Percentiles rank a stretch among this genome's conserved stretches.
Conservation (phyloP, 92 coral and sea anemone species). For the Porites evermanni region DNA sequence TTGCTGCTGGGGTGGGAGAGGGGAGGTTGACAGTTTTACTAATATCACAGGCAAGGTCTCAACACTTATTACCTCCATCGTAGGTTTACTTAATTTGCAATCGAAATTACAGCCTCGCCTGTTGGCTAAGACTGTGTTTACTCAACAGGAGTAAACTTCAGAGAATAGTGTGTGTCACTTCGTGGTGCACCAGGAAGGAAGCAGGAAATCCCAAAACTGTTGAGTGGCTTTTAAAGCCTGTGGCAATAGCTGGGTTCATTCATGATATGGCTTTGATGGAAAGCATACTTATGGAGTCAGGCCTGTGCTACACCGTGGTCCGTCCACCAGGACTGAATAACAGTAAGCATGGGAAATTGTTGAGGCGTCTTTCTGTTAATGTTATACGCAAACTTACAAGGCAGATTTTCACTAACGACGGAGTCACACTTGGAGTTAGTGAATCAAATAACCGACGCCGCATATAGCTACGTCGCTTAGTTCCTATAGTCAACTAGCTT, state of each 20-base stretch:
- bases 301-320: constrained; percentile 71
- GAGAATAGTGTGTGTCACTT: constrained; percentile 72
- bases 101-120: no score
- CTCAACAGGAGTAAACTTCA: constrained; percentile 58
- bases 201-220: constrained; percentile 78
- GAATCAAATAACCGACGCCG: no score
- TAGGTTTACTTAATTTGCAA: no score
- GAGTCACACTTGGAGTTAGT: no score
- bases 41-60: no score
- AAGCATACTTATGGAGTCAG: constrained; percentile 54
- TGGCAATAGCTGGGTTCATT: constrained; percentile 68
- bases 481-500: no score
- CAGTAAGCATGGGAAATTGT: constrained; percentile 36
- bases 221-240: constrained; percentile 86
- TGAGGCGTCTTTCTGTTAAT: not conserved
- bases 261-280: constrained; percentile 85
- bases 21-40: no score
- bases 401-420: no score
- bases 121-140: not conserved
- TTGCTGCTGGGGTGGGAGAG: no score
- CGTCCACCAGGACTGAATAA: constrained; percentile 78
- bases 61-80: no score
- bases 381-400: not conserved
- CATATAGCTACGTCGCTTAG: no score
- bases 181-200: constrained; percentile 79